Evolutionary conservation across 2,113 vertebrate species (phyloP).

Genomic region (Notothenia rossii): DNA sequence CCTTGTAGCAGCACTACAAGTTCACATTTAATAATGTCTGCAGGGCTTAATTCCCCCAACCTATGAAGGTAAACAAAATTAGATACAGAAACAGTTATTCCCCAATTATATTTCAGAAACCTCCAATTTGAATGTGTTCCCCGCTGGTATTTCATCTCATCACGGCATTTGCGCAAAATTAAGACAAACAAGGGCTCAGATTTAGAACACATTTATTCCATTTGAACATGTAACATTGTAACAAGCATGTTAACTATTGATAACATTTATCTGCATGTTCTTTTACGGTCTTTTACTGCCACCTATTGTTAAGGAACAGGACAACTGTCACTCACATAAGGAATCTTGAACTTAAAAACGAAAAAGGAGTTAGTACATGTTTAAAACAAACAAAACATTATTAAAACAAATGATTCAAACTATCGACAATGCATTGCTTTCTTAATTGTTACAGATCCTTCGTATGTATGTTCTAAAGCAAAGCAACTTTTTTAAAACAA

Average conservation of each 20-base stretch:
- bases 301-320: constrained; percentile 64
- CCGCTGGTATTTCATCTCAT: background rate
- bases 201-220: constrained; percentile 17
- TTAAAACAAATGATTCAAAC: no score
- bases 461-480: background rate
- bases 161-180: background rate
- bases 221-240: constrained; percentile 16
- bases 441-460: background rate
- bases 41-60: background rate
- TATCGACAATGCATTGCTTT: no score
- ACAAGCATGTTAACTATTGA: constrained; percentile 5
- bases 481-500: background rate
- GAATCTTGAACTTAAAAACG: background rate
- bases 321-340: constrained; percentile 8
- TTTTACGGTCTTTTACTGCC: constrained; percentile 73
- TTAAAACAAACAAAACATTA: background rate
- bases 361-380: no score
- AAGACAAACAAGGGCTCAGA: constrained; percentile 5
- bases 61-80: background rate
- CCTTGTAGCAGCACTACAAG: background rate
- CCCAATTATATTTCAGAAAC: background rate
- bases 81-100: background rate
- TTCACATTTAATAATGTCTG: background rate
- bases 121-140: background rate
- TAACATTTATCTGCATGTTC: background rate